phyloP scores from a whole-genome alignment of 2,888 invertebrate species.

The Incurvaria masculella region DNA sequence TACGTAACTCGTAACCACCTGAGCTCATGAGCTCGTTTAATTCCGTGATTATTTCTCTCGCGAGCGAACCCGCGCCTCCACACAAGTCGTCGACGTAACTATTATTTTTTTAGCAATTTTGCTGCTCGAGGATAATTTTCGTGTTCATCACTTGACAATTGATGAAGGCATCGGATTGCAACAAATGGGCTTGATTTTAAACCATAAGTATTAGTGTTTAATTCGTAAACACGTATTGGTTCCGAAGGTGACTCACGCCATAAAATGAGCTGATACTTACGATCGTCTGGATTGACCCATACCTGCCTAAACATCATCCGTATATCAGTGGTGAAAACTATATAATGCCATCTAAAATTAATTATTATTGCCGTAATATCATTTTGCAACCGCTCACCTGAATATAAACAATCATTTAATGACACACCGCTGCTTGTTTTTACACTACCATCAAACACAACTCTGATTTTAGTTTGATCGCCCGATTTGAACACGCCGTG shows the following conservation, averaged over 20 bases:
- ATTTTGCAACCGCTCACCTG: no score
- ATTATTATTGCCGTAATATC: no score
- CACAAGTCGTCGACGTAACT: background rate
- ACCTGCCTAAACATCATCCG: conserved; percentile 8
- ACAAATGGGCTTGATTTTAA: conserved; percentile 1
- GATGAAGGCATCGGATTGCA: background rate
- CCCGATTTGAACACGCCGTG: no score
- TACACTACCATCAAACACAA: no score
- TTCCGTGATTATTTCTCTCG: background rate
- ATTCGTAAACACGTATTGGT: background rate
- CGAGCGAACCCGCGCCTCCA: background rate
- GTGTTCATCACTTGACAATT: background rate
- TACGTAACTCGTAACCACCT: conserved; percentile 1
- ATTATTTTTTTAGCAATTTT: background rate
- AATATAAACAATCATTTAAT: no score
- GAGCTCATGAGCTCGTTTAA: background rate
- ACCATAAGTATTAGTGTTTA: conserved; percentile 4
- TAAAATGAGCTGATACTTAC: conserved; percentile 4
- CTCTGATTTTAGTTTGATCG: no score
- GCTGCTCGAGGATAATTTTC: background rate
- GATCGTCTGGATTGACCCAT: conserved; percentile 1
- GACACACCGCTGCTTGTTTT: no score
- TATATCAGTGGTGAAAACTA: conserved; percentile 6
- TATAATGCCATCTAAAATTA: no score
- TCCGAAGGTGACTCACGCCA: conserved; percentile 2